Conservation (phyloP, 2,797 vertebrate species). For the Heterohyrax brucei region DNA sequence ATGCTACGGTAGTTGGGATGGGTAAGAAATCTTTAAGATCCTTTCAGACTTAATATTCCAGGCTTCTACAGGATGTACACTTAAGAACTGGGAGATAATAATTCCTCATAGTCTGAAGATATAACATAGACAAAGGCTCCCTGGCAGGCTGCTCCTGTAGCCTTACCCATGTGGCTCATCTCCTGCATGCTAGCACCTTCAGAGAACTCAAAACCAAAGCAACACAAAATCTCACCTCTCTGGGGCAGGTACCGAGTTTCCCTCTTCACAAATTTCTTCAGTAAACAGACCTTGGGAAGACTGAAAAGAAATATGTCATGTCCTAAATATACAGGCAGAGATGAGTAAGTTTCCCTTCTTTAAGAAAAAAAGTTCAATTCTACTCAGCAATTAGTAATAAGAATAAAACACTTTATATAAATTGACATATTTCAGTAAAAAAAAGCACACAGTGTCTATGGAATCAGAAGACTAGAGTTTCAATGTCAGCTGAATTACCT, state of each 20-base stretch:
- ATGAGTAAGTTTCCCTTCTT: conserved; percentile 49
- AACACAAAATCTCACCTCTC: conserved; percentile 89
- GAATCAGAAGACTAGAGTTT: conserved; percentile 59
- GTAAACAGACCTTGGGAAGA: conserved; percentile 87
- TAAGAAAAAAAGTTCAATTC: conserved; percentile 44
- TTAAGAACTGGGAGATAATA: conserved; percentile 27
- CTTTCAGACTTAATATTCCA: conserved; percentile 37
- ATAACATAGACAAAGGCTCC: background rate
- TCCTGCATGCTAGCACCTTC: background rate
- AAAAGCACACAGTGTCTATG: background rate
- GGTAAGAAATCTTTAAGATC: conserved; percentile 27
- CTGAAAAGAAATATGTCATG: conserved; percentile 86
- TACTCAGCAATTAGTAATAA: conserved; percentile 57
- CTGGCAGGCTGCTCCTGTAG: background rate
- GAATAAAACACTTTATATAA: conserved; percentile 54
- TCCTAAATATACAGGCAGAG: conserved; percentile 45
- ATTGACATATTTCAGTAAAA: conserved; percentile 61
- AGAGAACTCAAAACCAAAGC: background rate
- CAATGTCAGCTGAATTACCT: conserved; percentile 41
- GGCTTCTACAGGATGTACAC: conserved; percentile 27
- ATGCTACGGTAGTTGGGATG: background rate
- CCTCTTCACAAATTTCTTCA: conserved; percentile 87
- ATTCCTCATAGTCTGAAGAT: conserved; percentile 32
- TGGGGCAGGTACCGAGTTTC: conserved; percentile 85
- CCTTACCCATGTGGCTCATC: conserved; percentile 15